A percentile compares a stretch with the other conserved stretches of the same genome.
Evolutionary conservation across 2,113 vertebrate species (phyloP).

Genomic region (Sakesphorus luctuosus): DNA sequence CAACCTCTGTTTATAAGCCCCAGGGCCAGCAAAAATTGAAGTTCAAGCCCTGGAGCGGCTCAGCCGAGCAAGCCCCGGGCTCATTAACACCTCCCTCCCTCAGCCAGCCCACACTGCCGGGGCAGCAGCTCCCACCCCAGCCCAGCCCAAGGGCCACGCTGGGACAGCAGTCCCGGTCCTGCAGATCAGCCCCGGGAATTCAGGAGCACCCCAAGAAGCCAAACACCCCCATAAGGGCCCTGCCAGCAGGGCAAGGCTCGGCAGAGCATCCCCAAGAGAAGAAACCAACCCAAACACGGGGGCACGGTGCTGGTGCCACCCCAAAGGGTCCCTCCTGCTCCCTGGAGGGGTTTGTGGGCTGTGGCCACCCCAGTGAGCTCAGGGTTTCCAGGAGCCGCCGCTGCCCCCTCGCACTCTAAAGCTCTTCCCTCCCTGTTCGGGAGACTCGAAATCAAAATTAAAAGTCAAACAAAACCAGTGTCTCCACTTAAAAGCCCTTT

Average conservation of each 20-base stretch:
- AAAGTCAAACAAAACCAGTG: slow-evolving; percentile 38
- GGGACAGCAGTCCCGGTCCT: too few relatives aligned
- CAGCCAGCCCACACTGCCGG: background rate
- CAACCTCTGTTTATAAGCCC: background rate
- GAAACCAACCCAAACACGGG: background rate
- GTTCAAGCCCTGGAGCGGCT: background rate
- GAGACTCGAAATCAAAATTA: background rate
- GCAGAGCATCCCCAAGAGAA: fast-evolving
- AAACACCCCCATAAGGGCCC: fast-evolving
- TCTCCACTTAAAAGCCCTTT: slow-evolving; percentile 61
- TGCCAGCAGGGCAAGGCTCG: too few relatives aligned
- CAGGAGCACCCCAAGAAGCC: background rate
- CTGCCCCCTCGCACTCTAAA: background rate
- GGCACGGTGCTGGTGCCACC: background rate
- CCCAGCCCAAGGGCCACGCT: too few relatives aligned
- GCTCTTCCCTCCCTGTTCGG: background rate
- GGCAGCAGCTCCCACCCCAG: background rate
- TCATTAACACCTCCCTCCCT: background rate
- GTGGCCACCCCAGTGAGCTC: fast-evolving
- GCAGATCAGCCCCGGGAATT: background rate
- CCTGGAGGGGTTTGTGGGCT: fast-evolving
- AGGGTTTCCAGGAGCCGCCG: fast-evolving
- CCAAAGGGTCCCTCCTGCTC: background rate
- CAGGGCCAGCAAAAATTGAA: background rate
- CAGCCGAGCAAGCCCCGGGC: background rate